Base-by-base conservation (phyloP, 1,140 invertebrate genomes). In the Aphelenchoides avenae region DNA sequence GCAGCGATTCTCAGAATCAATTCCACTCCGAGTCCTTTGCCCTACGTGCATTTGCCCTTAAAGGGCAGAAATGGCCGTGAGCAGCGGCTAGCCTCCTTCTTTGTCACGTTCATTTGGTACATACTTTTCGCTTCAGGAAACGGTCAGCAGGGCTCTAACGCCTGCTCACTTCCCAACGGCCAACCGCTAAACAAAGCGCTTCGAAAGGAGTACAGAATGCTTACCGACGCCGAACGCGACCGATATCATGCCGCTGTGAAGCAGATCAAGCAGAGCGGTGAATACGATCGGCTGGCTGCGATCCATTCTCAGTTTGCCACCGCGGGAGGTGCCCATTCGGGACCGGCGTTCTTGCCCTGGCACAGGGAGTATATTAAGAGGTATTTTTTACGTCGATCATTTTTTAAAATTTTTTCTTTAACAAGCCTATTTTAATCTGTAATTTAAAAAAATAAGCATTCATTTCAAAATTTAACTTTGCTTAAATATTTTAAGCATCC, bases 181-280 rank as follows among this genome's bases (percentile, higher is more conserved):
- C 54, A 59, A 46, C 56, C 57, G 11, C 31, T 58, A 13, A 27
- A 31, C 20, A 42, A 47, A 15, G 56, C 56, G 30, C 6, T 58
- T 15, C 33, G 57, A 3, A 42, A 47, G 18, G 57, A 58, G 30
- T 58, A 61, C 15, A 27, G 57, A 18, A 58, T 39, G n/a, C 9
- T 57, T 13, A 15, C 33, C 1, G 43, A 52, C 20, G 49, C 6
- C 13, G 49, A 52, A 7, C 43, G 49, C 11, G 46, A 52, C 15
- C 46, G 49, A 5, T 52, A 68, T 52, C 78, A 79, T 53, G 57
- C 58, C 27, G 78, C 77, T 9, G 13, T 79, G 3, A 69, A 67
- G 15, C 43, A 60, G 29, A 49, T 79, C 5, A 80, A 80, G 49
- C 43, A 62, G 6, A 69, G 39, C 27, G 68, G 68, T 18, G 68